Evolutionary conservation across 2,113 vertebrate genomes (phyloP), one percentile per base, ranked within the genome.

Genomic region (Baryphthengus martii): DNA sequence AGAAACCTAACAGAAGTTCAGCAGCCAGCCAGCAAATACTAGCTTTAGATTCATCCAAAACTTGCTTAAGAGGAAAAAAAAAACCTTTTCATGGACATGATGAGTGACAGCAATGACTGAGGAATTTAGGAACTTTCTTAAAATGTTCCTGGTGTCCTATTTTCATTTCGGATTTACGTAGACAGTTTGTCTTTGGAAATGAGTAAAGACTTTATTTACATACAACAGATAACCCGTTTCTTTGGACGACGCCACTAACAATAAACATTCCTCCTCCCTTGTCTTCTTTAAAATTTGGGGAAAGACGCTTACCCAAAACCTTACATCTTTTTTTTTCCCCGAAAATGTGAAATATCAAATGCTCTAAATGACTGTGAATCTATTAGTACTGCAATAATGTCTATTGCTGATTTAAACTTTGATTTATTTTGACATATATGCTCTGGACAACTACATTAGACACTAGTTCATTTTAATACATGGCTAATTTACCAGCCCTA

Each of bases 261-360:
- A 58, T 2, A 45, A 79, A 40, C 13, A 6, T 28, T 58, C 14
- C 17, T 89, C 66, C 47, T 62, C 17, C 35, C 8, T 42, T 28
- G 19, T 12, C 62, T 49, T 47, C 87, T 77, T 61, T 55, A 68
- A 66, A 88, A 67, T 28, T 40, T 59, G 63, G 26, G 29, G n/a
- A n/a, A 82, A 10, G 20, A 39, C 3, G 14, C 33, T 18, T n/a
- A 31, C 17, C 10, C 29, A 58, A 56, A 40, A 28, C 13, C 13
- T 68, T 7, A 3, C 5, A 0, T 42, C n/a, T n/a, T n/a, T 66
- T 76, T 65, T 47, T 23, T 0, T 2, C 4, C 3, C 6, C 21
- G 3, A 70, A 70, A 85, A 75, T 26, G 16, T 31, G 37, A 88
- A 90, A 35, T 50, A 72, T 8, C 39, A 37, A 47, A 37, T 23